Conservation (phyloP, 2,113 vertebrate species). For the Crypturellus undulatus region DNA sequence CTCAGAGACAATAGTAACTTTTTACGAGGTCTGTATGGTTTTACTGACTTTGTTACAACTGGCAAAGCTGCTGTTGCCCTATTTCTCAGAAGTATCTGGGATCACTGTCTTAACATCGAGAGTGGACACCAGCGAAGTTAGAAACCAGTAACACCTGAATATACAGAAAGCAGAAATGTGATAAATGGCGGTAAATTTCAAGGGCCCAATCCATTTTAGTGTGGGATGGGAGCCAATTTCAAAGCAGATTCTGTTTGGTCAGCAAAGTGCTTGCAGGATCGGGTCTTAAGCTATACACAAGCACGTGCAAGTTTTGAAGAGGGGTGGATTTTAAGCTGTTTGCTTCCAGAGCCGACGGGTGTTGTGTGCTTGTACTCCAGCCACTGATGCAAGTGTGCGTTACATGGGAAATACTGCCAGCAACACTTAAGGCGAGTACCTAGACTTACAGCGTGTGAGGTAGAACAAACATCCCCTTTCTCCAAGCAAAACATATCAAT, state of each 20-base stretch:
- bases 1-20: background rate
- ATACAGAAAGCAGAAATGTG: background rate
- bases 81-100: background rate
- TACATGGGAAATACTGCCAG: background rate
- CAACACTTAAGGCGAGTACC: background rate
- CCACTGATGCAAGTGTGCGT: background rate
- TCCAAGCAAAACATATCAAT: constrained; percentile 21
- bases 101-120: background rate
- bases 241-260: background rate
- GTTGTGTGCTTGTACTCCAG: background rate
- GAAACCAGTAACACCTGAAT: constrained; percentile 37
- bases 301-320: background rate
- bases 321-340: background rate
- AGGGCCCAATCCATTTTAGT: background rate
- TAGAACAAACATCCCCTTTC: background rate
- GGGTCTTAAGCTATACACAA: background rate
- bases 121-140: background rate
- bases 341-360: rapidly evolving
- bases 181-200: background rate
- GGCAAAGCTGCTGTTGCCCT: constrained; percentile 2
- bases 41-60: background rate
- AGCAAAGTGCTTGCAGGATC: background rate
- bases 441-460: background rate
- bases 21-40: background rate
- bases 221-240: background rate